A percentile compares a stretch with the other conserved stretches of the same genome.
Conservation (phyloP, 2,797 vertebrate genomes). For the Danio kyathit region DNA sequence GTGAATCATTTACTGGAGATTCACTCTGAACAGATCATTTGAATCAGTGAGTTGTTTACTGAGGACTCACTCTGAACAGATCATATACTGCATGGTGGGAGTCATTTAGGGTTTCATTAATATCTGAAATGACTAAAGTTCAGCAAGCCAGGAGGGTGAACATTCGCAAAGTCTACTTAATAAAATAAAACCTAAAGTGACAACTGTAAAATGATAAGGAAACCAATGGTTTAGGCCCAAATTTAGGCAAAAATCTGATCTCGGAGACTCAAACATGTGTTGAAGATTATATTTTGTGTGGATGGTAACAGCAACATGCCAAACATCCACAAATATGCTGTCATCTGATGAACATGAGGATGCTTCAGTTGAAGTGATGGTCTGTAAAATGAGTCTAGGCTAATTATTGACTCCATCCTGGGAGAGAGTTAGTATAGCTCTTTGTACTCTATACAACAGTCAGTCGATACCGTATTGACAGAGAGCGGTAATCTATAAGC, state of each 20-base stretch:
- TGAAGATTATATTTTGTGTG: constrained; percentile 16
- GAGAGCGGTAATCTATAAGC: constrained; percentile 56
- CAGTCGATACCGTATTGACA: constrained; percentile 57
- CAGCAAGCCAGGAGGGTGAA: constrained; percentile 55
- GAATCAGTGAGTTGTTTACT: too few species aligned
- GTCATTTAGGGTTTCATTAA: constrained; percentile 66
- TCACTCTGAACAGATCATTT: too few species aligned
- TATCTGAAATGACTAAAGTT: constrained; percentile 65
- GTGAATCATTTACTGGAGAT: too few species aligned
- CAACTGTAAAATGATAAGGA: constrained; percentile 58
- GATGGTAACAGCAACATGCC: not conserved
- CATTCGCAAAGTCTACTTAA: constrained; percentile 61
- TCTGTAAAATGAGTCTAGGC: constrained; percentile 41
- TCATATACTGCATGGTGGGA: constrained; percentile 58
- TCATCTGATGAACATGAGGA: constrained; percentile 28
- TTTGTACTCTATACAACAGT: constrained; percentile 50
- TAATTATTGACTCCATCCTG: constrained; percentile 55
- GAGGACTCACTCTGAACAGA: too few species aligned
- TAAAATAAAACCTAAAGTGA: constrained; percentile 68
- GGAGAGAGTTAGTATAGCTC: constrained; percentile 43
- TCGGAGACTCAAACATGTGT: constrained; percentile 26
- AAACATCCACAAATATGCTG: constrained; percentile 19
- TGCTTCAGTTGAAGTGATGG: constrained; percentile 33
- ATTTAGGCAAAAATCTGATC: constrained; percentile 47
- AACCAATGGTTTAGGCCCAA: constrained; percentile 48